These are phyloP conservation scores for Pipistrellus pipistrellus DNA, from an alignment of 2,797 vertebrate species.

Conservation along the genomic window DNA sequence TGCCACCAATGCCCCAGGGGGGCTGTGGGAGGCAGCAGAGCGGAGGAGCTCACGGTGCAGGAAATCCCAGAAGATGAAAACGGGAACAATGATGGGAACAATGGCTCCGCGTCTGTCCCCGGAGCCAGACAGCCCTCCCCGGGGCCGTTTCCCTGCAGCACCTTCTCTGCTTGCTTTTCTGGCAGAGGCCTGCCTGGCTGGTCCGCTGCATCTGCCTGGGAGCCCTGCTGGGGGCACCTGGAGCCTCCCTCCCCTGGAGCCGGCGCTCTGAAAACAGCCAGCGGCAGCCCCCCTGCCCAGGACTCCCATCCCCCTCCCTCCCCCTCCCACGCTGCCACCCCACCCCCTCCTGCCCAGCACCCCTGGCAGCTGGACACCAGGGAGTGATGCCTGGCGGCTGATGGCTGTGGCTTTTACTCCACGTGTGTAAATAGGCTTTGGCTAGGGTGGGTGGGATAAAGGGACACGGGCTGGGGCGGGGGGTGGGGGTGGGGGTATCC, in stretches of 20 bases:
- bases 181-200: not conserved
- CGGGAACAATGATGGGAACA: not conserved
- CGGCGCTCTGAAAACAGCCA: not conserved
- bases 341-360: not conserved
- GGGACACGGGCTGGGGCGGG: rapidly evolving
- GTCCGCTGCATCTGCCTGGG: not conserved
- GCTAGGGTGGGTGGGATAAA: not conserved
- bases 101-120: not conserved
- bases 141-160: not conserved
- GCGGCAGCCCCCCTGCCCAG: not conserved
- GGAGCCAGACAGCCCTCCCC: not conserved
- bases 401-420: too few relatives aligned
- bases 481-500: not conserved
- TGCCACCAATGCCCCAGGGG: not conserved
- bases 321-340: not conserved
- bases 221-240: not conserved
- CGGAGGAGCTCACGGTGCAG: not conserved
- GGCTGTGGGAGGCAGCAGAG: not conserved
- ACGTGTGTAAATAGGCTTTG: not conserved
- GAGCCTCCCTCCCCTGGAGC: not conserved
- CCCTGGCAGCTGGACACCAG: not conserved
- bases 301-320: not conserved
- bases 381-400: not conserved
- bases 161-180: not conserved
- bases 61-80: not conserved